Base-by-base conservation (phyloP, 2,113 vertebrate genomes). In the Seriola dumerili region DNA sequence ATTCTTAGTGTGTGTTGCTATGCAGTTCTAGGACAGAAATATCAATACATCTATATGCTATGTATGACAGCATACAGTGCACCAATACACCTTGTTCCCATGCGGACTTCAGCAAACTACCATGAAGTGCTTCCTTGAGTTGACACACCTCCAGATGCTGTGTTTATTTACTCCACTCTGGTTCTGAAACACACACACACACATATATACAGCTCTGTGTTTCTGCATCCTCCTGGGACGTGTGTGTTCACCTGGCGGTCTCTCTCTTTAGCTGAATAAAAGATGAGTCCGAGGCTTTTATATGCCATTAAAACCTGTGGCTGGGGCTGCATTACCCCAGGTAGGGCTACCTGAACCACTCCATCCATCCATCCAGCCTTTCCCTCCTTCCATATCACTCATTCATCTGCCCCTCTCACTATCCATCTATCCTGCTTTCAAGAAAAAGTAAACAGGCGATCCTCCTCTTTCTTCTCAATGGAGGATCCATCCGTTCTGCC, bases 241-340 rank as follows among this genome's bases (percentile, higher is more conserved):
- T 66, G 72, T 80, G 85, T 84, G 75, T 92, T 93, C 88, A 95
- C 94, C 93, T 94, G 94, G 85, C 87, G 85, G 85, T 80, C 90
- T 85, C 68, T 84, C 85, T 83, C 85, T 75, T 68, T 17, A 81
- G 40, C 72, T 95, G 76, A 95, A 96, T 96, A 94, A 96, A 95
- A 93, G 76, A 95, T 94, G 91, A 94, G 89, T 42, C 46, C 57
- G 16, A 32, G 81, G 95, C 94, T 96, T 96, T 96, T 95, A 95
- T 92, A 91, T 44, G 84, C 95, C 93, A 94, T 95, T 94, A 95
- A 92, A 95, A 90, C 91, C 89, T 40, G 65, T 57, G 25, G 36
- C 78, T 46, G 14, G 46, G 46, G 80, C 71, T 88, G 86, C 88
- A 93, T 92, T 94, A 91, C 87, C 87, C 83, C 94, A 96, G 94